Evolutionary conservation across 2,797 vertebrate species (phyloP), one percentile per base, ranked within the genome.

Genomic region (Sebastes vulpes): DNA sequence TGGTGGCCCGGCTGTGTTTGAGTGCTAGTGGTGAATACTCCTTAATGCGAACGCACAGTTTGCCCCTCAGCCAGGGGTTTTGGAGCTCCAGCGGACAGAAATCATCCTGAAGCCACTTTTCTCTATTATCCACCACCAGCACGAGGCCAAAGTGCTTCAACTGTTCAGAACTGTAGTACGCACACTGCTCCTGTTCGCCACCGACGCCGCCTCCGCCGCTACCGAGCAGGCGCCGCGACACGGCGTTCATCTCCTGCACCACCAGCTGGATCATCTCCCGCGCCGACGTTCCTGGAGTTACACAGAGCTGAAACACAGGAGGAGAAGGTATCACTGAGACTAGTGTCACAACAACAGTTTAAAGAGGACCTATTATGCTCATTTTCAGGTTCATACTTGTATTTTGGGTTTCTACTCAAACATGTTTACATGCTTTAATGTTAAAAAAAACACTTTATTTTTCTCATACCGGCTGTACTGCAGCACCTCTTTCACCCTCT

Each of bases 101-200:
- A 83, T 98, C 97, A 5, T 97, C 96, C 1, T 97, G 96, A 9
- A 98, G 96, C 97, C 98, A 98, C 87, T 85, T 97, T 91, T 98
- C 97, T 70, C 89, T 87, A 56, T 94, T 93, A 1, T 94, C 95
- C 2, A 96, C 92, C 35, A 96, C 88, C 5, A 98, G 93, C 79
- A 98, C 96, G 6, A 98, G 96, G 67, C 95, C 96, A 1, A 98
- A 98, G 95, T 97, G 97, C 82, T 97, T 93, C 79, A 98, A 79
- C 84, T 98, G 97, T 79, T 98, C 98, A 2, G 96, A 90, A 0
- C 90, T 14, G 18, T 97, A 98, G 26, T 95, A 97, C 65, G 96
- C 94, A 81, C 95, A 85, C 23, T 94, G 86, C 1, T 95, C 93
- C 0, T 93, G 79, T 4, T 74, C 31, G 9, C 93, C 54, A 1